Evolutionary conservation across 1,140 invertebrate species (phyloP).

Genomic region (Triops cancriformis): DNA sequence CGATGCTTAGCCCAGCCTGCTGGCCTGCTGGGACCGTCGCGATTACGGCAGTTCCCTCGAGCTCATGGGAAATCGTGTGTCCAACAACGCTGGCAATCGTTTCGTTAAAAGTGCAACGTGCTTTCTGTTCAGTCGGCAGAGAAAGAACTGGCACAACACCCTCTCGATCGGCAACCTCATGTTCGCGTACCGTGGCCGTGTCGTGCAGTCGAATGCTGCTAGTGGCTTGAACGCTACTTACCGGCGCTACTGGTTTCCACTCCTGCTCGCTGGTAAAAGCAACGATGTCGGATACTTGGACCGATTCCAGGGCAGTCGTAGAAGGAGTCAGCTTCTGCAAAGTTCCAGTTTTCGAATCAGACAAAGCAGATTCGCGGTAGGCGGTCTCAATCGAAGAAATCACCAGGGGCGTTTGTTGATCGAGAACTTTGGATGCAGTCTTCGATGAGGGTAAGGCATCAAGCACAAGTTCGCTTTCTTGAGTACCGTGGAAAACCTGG

Average conservation of each 20-base stretch:
- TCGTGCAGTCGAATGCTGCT: not conserved
- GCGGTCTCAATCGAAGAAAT: not conserved
- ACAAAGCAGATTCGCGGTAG: not conserved
- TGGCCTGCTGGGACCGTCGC: not conserved
- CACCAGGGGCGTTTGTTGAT: not conserved
- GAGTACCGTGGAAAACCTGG: constrained; percentile 22
- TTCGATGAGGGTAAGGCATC: not conserved
- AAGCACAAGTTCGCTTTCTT: not conserved
- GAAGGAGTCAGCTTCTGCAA: not conserved
- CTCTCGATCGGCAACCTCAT: constrained; percentile 15
- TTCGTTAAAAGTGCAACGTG: not conserved
- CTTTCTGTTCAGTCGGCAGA: constrained; percentile 9
- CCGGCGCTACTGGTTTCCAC: not conserved
- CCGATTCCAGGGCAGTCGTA: not conserved
- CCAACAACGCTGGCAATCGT: not conserved
- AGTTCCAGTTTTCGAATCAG: not conserved
- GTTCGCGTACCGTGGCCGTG: not conserved
- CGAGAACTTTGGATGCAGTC: constrained; percentile 1
- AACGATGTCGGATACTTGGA: not conserved
- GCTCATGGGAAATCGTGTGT: not conserved
- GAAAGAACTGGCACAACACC: not conserved
- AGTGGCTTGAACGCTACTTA: not conserved
- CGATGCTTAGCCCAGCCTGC: not conserved
- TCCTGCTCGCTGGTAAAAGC: not conserved
- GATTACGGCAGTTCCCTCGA: not conserved